These are phyloP conservation scores for Chymomyza costata DNA, from an alignment of 1,140 invertebrate genomes.

Conservation along the genomic window DNA sequence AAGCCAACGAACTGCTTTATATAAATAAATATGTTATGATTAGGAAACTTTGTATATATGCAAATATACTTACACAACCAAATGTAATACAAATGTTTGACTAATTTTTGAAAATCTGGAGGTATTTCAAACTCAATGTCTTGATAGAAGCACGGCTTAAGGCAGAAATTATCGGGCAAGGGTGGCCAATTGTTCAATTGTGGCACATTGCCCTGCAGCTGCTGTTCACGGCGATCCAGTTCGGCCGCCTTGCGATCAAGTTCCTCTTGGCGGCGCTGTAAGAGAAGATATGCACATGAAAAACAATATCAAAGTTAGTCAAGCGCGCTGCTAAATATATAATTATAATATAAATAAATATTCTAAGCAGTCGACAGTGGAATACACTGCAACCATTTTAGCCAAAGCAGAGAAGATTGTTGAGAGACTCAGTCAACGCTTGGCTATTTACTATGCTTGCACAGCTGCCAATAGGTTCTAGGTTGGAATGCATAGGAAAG, in stretches of 20 bases:
- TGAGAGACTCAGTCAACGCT: no score
- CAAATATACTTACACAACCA: conserved; percentile 93
- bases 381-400: no score
- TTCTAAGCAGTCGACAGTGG: no score
- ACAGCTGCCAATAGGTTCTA: no score
- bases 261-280: conserved; percentile 86
- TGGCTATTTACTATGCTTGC: no score
- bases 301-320: no score
- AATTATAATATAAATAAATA: no score
- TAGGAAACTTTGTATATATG: conserved; percentile 2
- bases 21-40: conserved; percentile 1
- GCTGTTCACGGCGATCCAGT: conserved; percentile 91
- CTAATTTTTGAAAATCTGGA: conserved; percentile 96
- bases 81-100: conserved; percentile 94
- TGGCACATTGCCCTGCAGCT: conserved; percentile 82
- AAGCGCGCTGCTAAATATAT: no score
- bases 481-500: no score
- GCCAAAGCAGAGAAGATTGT: no score
- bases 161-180: conserved; percentile 91
- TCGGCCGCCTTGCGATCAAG: conserved; percentile 91
- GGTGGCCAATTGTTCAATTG: conserved; percentile 99
- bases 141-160: conserved; percentile 99
- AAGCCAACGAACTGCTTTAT: no score
- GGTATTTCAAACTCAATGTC: conserved; percentile 99
- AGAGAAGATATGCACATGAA: background rate